A percentile compares a stretch with the other conserved stretches of the same genome.
Evolutionary conservation across 2,888 invertebrate genomes (phyloP).

Genomic region (Agrotis segetum): DNA sequence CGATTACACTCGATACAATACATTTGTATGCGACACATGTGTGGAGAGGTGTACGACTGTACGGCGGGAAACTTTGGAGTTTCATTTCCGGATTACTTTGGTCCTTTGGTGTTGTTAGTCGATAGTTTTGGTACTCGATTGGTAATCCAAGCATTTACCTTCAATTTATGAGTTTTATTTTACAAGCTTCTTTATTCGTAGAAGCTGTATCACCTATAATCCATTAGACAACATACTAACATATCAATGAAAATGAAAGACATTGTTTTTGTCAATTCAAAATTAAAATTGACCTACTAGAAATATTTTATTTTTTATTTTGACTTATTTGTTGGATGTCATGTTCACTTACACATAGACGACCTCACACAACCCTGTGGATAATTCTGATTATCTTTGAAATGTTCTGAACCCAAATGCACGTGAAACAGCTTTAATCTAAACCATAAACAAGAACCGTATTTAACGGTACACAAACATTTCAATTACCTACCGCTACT

Average conservation of each 20-base stretch:
- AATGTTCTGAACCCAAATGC: neutral
- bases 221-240: too few species aligned
- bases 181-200: too few species aligned
- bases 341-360: neutral
- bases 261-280: too few species aligned
- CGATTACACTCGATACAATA: slow-evolving; percentile 68
- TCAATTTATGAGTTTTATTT: neutral
- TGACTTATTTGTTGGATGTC: too few species aligned
- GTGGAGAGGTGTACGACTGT: slow-evolving; percentile 62
- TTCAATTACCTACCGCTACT: slow-evolving; percentile 14
- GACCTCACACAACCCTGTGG: neutral
- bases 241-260: too few species aligned
- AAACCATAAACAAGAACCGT: neutral
- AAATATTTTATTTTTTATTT: too few species aligned
- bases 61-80: slow-evolving; percentile 65
- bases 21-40: slow-evolving; percentile 68
- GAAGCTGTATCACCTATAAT: too few species aligned
- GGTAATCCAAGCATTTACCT: neutral
- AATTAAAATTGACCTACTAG: too few species aligned
- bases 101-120: slow-evolving; percentile 22
- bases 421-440: neutral
- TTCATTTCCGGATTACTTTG: slow-evolving; percentile 69
- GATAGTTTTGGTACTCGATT: slow-evolving; percentile 6
- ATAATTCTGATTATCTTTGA: neutral
- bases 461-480: slow-evolving; percentile 12